Evolutionary conservation across 2,888 invertebrate species (phyloP), one percentile per base, ranked within the genome.

Genomic region (Drosophila ezoana): DNA sequence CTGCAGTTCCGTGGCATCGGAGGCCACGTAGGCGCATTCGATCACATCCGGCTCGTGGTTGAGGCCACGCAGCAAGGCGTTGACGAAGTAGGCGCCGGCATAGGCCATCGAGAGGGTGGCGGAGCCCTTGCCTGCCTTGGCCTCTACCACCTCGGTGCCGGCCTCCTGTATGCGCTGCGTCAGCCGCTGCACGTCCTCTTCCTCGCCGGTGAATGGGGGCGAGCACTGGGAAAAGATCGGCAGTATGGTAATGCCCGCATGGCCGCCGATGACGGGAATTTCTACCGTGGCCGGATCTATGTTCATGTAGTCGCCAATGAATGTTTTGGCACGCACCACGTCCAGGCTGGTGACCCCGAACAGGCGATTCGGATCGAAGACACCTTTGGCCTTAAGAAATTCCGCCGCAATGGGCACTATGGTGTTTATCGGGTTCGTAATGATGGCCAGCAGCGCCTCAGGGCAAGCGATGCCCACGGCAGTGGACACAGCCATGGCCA

Each of bases 301-400:
- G 28, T 95, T 94, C 94, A 98, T 97, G 71, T 96, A 95, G 90
- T 97, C 96, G 5, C 96, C 97, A 79, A 99, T 95, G 93, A 99
- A 99, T n/a, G 98, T 94, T 83, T 96, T 96, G 0, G 99, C 95
- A 69, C 99, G 95, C 2, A 99, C 98, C 68, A 98, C 95, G 92
- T 99, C 99, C 67, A 99, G 93, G 1, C 98, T 98, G n/a, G 98
- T 98, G 1, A 99, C 96, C 37, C 99, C 99, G 88, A 99, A 97
- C 32, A 99, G 94, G 76, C 97, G 95, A 52, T 95, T 96, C 0
- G 98, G 96, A 92, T 99, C 97, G 90, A 96, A 97, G 23, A 95
- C 96, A 53, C 96, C 96, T 9, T 63, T 60, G 6, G 57, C 28
- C 93, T 97, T 97, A 74, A 98, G 93, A 3, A 98, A 95, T 92